These are phyloP conservation scores for Origma solitaria DNA, from an alignment of 2,113 vertebrate species.

Conservation along the genomic window DNA sequence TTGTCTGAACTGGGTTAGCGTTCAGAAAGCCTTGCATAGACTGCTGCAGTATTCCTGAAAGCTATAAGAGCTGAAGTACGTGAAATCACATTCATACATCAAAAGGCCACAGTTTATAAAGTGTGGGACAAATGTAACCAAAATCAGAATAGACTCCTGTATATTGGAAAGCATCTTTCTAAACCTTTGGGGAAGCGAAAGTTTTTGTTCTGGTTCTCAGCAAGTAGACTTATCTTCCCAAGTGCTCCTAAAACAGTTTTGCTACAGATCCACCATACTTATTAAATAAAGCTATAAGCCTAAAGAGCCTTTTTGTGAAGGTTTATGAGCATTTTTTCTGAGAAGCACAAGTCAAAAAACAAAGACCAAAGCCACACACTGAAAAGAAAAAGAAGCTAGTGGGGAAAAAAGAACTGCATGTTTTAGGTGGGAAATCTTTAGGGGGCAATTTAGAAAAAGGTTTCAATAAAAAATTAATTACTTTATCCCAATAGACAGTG, in stretches of 20 bases:
- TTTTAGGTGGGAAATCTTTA: slow-evolving; percentile 4
- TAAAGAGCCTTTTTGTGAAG: slow-evolving; percentile 49
- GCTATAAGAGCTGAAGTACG: not conserved
- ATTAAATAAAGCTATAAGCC: slow-evolving; percentile 58
- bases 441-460: not conserved
- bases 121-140: not conserved
- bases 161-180: slow-evolving; percentile 24
- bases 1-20: not conserved
- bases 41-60: slow-evolving; percentile 28
- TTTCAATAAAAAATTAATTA: slow-evolving; percentile 48
- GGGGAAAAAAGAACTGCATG: not conserved
- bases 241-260: slow-evolving; percentile 58
- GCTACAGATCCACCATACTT: slow-evolving; percentile 44
- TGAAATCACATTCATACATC: slow-evolving; percentile 21
- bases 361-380: slow-evolving; percentile 57
- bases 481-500: not conserved
- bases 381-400: not conserved
- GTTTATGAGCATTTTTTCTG: slow-evolving; percentile 58
- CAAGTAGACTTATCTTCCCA: slow-evolving; percentile 32
- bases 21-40: slow-evolving; percentile 39
- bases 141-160: not conserved
- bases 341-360: slow-evolving; percentile 64
- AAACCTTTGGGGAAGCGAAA: not conserved
- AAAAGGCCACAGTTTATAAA: slow-evolving; percentile 21
- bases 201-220: slow-evolving; percentile 13